Evolutionary conservation across 2,888 invertebrate genomes (phyloP).

Genomic region (Orthonychiurus folsomi): DNA sequence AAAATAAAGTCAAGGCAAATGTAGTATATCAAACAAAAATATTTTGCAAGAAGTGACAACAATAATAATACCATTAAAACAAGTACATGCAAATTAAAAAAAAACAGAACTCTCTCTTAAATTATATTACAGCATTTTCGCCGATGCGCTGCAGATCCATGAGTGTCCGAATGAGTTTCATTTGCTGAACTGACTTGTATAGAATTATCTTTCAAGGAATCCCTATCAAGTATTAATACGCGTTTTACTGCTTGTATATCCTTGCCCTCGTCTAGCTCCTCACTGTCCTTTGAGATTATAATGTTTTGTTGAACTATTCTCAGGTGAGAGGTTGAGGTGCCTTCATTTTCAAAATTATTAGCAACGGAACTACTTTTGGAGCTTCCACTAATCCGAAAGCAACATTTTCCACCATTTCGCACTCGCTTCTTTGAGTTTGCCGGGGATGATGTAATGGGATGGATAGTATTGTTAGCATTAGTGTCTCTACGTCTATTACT

Average conservation of each 20-base stretch:
- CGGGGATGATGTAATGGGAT: too few species aligned
- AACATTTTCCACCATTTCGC: too few species aligned
- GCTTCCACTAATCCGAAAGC: slow-evolving; percentile 21
- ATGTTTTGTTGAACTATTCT: too few species aligned
- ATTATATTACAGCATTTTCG: not conserved
- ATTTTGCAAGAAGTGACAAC: not conserved
- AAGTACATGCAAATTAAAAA: too few species aligned
- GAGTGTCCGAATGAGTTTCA: not conserved
- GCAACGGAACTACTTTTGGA: too few species aligned
- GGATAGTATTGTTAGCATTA: too few species aligned
- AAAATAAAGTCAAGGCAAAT: too few species aligned
- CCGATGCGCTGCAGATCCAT: not conserved
- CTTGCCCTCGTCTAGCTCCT: not conserved
- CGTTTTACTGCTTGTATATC: not conserved
- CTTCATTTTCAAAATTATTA: too few species aligned
- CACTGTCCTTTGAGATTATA: too few species aligned
- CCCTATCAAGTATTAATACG: not conserved
- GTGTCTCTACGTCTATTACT: too few species aligned
- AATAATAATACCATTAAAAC: not conserved
- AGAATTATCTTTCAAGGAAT: not conserved
- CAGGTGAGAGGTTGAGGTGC: too few species aligned
- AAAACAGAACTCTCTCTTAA: not conserved
- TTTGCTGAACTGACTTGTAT: not conserved
- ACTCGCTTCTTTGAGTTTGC: too few species aligned
- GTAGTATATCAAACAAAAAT: not conserved